A percentile compares a stretch with the other conserved stretches of the same genome.
Evolutionary conservation across 2,113 vertebrate genomes (phyloP).

Genomic region (Chaetorhynchus papuensis): DNA sequence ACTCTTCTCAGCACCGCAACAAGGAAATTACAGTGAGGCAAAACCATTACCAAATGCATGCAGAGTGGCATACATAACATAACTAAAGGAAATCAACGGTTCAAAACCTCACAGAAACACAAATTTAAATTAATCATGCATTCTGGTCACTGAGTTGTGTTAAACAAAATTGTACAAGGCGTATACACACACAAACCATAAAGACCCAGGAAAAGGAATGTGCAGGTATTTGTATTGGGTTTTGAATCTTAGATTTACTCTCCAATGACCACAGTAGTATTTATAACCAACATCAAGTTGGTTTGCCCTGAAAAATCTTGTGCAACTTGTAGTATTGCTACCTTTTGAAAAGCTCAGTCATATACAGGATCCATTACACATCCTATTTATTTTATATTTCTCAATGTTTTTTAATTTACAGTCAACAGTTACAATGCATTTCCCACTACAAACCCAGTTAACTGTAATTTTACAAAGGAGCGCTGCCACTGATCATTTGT

Average conservation of each 20-base stretch:
- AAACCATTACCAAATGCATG: not conserved
- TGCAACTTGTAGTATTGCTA: not conserved
- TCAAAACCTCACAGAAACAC: not conserved
- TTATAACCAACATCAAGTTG: not conserved
- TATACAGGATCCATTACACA: not conserved
- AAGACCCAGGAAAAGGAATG: not conserved
- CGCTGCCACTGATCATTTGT: not conserved
- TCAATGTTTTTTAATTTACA: not conserved
- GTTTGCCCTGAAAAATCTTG: not conserved
- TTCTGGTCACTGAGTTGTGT: not conserved
- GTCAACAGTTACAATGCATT: not conserved
- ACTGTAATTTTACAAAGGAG: not conserved
- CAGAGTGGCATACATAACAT: not conserved
- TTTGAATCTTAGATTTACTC: not conserved
- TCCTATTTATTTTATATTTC: conserved; percentile 9
- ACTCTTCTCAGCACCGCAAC: not conserved
- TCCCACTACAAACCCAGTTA: not conserved
- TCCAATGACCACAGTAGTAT: not conserved
- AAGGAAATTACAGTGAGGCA: not conserved
- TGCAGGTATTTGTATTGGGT: not conserved
- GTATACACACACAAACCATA: not conserved
- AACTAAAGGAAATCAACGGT: not conserved
- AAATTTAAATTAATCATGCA: not conserved
- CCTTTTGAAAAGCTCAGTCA: not conserved
- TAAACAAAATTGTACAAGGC: not conserved